Evolutionary conservation across 2,113 vertebrate species (phyloP).

Genomic region (Aptenodytes patagonicus): DNA sequence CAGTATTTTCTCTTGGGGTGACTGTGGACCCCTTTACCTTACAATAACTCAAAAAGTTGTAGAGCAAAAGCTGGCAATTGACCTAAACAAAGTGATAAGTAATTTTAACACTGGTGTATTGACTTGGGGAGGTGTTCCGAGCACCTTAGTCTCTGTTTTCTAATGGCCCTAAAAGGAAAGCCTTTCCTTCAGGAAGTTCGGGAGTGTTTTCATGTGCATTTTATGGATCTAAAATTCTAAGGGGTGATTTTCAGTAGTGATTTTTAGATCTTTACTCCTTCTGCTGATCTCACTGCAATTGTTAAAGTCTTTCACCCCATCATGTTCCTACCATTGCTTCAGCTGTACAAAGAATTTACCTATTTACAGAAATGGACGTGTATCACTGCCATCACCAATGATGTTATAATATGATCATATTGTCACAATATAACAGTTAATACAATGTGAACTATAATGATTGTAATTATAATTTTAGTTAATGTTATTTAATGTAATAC

Average conservation of each 20-base stretch:
- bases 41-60: neutral
- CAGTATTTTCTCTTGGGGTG: neutral
- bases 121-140: neutral
- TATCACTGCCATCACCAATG: neutral
- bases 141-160: neutral
- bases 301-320: neutral
- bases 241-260: fast-evolving
- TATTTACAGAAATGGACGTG: neutral
- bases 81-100: neutral
- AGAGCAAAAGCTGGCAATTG: neutral
- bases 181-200: neutral
- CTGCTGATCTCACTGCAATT: neutral
- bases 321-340: neutral
- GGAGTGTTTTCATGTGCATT: neutral
- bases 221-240: neutral
- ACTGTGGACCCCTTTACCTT: neutral
- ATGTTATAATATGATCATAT: neutral
- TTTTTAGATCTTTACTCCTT: neutral
- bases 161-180: neutral
- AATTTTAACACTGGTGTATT: neutral
- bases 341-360: neutral
- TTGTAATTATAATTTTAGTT: neutral
- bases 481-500: neutral
- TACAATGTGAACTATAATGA: neutral
- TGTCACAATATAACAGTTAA: neutral